A percentile compares a stretch with the other conserved stretches of the same genome.
phyloP scores from a whole-genome alignment of 2,113 vertebrate genomes.

The Antechinus flavipes region DNA sequence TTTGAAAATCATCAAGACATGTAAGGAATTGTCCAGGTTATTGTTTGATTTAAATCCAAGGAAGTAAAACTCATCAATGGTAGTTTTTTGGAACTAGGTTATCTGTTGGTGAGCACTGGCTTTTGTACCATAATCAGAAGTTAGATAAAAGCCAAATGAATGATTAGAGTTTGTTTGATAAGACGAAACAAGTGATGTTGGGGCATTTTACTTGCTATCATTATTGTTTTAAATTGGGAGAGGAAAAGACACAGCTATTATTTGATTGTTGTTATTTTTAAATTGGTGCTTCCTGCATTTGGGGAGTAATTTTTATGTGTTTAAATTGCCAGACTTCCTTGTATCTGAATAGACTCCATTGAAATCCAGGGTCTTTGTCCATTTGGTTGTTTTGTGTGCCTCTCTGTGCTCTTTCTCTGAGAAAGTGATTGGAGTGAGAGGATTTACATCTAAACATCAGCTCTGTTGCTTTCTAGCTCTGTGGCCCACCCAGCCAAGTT shows the following conservation, averaged over 20 bases:
- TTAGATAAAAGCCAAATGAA: conserved; percentile 1
- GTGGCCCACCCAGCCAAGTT: not conserved
- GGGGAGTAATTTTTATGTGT: not conserved
- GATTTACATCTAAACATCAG: not conserved
- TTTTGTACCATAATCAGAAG: not conserved
- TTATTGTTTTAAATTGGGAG: not conserved
- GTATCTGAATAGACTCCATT: not conserved
- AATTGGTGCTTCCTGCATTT: not conserved
- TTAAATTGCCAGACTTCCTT: not conserved
- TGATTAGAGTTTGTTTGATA: not conserved
- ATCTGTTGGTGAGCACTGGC: not conserved
- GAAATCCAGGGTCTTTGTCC: not conserved
- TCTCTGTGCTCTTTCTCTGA: not conserved
- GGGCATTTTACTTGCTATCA: not conserved
- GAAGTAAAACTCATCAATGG: not conserved
- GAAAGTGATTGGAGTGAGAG: not conserved
- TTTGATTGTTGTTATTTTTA: not conserved
- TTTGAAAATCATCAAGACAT: not conserved
- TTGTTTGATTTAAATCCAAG: conserved; percentile 10
- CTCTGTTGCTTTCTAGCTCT: not conserved
- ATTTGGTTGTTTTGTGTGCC: not conserved
- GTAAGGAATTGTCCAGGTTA: conserved; percentile 3
- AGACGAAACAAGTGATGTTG: not conserved
- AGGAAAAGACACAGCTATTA: not conserved
- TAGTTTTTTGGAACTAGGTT: conserved; percentile 1